These are phyloP conservation scores for Andrena dorsata DNA, from an alignment of 2,888 invertebrate genomes.

Conservation along the genomic window DNA sequence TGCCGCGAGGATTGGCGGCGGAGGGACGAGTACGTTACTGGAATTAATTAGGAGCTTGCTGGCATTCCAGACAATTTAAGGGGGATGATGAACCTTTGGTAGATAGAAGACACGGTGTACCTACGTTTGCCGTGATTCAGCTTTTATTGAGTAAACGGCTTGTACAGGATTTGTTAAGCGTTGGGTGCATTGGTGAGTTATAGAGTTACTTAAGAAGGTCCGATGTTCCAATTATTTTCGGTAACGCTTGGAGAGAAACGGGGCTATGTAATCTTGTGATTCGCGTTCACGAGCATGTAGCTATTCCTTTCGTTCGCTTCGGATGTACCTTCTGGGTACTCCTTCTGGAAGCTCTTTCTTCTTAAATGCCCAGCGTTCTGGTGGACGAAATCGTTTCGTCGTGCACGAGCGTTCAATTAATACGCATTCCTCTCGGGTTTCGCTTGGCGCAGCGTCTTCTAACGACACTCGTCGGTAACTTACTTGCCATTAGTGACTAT, in stretches of 20 bases:
- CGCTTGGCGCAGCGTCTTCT: conserved; percentile 16
- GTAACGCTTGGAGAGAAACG: no score
- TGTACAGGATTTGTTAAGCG: no score
- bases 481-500: not conserved
- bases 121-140: no score
- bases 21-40: not conserved
- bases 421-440: conserved; percentile 16
- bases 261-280: no score
- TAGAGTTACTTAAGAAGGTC: no score
- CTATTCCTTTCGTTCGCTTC: not conserved
- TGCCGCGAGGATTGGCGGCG: not conserved
- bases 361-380: not conserved
- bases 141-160: no score
- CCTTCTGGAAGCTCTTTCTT: not conserved
- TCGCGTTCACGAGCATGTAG: no score
- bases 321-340: not conserved
- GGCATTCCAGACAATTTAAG: no score
- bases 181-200: no score
- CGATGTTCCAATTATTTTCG: no score
- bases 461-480: not conserved
- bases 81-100: not conserved
- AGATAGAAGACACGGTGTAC: not conserved
- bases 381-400: not conserved
- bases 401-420: conserved; percentile 7
- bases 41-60: not conserved